Evolutionary conservation across 2,797 vertebrate genomes (phyloP).

Genomic region (Myotis planiceps): DNA sequence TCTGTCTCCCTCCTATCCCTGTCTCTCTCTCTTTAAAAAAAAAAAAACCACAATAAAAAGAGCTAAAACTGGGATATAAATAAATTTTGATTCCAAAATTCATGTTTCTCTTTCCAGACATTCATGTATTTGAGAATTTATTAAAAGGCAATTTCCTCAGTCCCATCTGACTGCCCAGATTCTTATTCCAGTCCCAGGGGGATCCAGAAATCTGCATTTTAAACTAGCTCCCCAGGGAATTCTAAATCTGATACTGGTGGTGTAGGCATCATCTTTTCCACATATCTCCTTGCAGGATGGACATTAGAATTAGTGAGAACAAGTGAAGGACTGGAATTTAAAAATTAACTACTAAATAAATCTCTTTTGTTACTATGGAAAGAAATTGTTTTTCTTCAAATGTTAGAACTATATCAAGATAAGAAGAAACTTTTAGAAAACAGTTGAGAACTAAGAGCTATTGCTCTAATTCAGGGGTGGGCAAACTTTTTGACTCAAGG

Average conservation of each 20-base stretch:
- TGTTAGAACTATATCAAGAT: neutral
- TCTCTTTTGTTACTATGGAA: neutral
- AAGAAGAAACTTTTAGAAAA: neutral
- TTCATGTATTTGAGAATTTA: neutral
- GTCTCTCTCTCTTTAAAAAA: too few species aligned
- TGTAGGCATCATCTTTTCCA: neutral
- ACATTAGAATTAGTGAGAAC: neutral
- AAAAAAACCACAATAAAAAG: neutral
- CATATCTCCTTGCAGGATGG: neutral
- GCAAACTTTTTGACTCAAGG: too few species aligned
- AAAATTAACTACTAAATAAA: neutral
- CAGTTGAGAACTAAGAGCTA: neutral
- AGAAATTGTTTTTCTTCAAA: neutral
- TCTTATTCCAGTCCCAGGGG: neutral
- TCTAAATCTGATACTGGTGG: neutral
- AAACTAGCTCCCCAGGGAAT: neutral
- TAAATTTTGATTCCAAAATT: constrained; percentile 47
- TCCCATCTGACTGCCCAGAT: neutral
- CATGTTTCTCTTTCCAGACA: neutral
- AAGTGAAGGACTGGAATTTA: neutral
- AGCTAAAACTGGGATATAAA: neutral
- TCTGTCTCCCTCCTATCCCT: too few species aligned
- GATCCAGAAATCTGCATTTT: neutral
- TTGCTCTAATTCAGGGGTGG: neutral
- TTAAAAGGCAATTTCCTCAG: neutral